Conservation (phyloP, 2,797 vertebrate genomes). For the Sebastes steindachneri region DNA sequence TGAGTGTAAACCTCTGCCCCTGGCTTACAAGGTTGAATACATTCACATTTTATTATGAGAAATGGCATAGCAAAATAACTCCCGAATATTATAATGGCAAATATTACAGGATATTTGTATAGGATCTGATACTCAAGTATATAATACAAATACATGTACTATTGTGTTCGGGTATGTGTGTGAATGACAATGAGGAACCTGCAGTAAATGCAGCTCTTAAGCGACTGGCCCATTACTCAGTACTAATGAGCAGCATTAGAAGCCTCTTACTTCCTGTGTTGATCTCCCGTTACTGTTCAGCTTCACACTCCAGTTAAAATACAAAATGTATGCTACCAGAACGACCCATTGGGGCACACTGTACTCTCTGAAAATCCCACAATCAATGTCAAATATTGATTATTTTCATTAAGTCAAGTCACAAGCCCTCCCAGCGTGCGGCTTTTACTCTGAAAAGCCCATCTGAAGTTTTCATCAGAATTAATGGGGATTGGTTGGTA, state of each 20-base stretch:
- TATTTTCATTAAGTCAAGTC: slow-evolving; percentile 65
- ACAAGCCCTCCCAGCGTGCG: slow-evolving; percentile 11
- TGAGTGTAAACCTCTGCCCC: slow-evolving; percentile 36
- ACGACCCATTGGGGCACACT: slow-evolving; percentile 9
- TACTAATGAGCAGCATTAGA: slow-evolving; percentile 65
- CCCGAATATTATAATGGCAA: slow-evolving; percentile 16
- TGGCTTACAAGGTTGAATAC: slow-evolving; percentile 46
- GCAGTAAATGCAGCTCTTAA: slow-evolving; percentile 63
- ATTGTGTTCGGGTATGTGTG: neutral
- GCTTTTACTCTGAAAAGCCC: slow-evolving; percentile 50
- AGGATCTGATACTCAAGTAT: neutral
- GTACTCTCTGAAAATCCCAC: slow-evolving; percentile 49
- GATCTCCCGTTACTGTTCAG: slow-evolving; percentile 42
- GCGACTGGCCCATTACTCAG: slow-evolving; percentile 48
- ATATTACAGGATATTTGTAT: slow-evolving; percentile 11
- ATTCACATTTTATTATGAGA: slow-evolving; percentile 35
- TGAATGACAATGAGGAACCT: slow-evolving; percentile 25
- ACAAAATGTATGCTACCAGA: slow-evolving; percentile 53
- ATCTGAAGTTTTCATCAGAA: slow-evolving; percentile 41
- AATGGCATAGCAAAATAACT: neutral
- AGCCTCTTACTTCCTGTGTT: slow-evolving; percentile 44
- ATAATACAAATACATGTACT: neutral
- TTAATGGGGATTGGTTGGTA: slow-evolving; percentile 26
- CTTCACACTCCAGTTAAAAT: slow-evolving; percentile 30
- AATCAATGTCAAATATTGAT: slow-evolving; percentile 74